Conservation (phyloP, 30 jellyfish, hydroid and myxozoan genomes). For the Aurelia sp. region DNA sequence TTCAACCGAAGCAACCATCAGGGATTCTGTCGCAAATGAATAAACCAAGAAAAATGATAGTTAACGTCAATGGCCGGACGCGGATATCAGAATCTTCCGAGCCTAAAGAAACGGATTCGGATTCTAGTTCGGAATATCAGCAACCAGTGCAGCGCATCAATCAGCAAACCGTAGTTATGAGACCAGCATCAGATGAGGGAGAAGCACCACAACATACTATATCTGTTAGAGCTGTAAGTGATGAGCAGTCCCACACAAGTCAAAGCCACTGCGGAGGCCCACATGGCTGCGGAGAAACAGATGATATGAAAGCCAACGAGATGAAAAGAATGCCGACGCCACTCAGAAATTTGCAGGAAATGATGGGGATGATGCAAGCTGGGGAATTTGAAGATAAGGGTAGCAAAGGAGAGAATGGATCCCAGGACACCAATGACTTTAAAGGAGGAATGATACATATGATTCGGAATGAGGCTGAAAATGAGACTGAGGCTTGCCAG, state of each 20-base stretch:
- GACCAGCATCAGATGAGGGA: not conserved
- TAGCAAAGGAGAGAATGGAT: not conserved
- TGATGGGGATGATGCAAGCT: slow-evolving; percentile 29
- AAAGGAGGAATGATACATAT: not conserved
- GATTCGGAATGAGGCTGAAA: not conserved
- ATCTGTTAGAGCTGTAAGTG: not conserved
- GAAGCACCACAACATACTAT: not conserved
- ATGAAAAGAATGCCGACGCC: slow-evolving; percentile 25
- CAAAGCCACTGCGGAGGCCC: slow-evolving; percentile 7
- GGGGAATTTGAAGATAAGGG: slow-evolving; percentile 35
- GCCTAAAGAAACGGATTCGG: not conserved
- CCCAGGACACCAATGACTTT: not conserved
- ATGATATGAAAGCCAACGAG: not conserved
- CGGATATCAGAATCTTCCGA: slow-evolving; percentile 15
- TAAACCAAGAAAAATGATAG: slow-evolving; percentile 48
- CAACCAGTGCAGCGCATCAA: too few species aligned
- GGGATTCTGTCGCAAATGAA: not conserved
- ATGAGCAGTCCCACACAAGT: not conserved
- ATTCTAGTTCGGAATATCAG: not conserved
- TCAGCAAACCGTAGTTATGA: too few species aligned
- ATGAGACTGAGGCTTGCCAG: slow-evolving; percentile 2
- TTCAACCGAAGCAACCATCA: not conserved
- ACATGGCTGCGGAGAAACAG: slow-evolving; percentile 5
- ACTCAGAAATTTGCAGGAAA: slow-evolving; percentile 7
- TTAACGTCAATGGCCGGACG: slow-evolving; percentile 50